phyloP scores from a whole-genome alignment of 2,113 vertebrate genomes.

The Pangasianodon gigas region DNA sequence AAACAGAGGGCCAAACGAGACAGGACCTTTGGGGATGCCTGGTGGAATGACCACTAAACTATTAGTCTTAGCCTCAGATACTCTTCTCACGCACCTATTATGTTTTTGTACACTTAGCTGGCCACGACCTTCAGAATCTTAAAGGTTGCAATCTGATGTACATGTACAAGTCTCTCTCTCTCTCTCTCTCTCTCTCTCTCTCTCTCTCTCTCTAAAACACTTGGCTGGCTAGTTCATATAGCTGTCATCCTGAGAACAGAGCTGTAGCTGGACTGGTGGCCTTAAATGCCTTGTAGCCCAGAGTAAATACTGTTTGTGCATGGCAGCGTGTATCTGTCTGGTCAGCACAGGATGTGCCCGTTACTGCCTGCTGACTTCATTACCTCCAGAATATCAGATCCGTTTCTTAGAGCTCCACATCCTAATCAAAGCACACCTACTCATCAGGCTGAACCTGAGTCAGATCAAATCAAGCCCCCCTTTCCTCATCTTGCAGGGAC shows the following conservation, averaged over 20 bases:
- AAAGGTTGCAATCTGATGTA: neutral
- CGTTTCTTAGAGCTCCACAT: conserved; percentile 31
- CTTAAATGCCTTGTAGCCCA: neutral
- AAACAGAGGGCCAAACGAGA: conserved; percentile 17
- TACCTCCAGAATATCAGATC: conserved; percentile 29
- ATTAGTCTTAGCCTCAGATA: neutral
- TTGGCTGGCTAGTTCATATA: neutral
- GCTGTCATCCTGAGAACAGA: neutral
- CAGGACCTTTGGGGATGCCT: conserved; percentile 5
- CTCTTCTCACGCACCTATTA: neutral
- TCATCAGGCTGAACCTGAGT: neutral
- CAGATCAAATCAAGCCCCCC: neutral
- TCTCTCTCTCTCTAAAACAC: no score
- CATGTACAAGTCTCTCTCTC: no score
- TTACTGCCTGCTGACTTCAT: conserved; percentile 53
- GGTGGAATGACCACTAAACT: neutral
- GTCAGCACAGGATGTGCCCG: conserved; percentile 58
- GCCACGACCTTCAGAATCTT: neutral
- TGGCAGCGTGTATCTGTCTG: neutral
- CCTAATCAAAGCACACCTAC: conserved; percentile 27
- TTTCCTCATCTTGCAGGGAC: neutral
- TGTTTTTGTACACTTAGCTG: neutral
- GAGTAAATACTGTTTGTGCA: conserved; percentile 40
- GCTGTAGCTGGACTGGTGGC: neutral
- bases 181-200: no score